phyloP scores from a whole-genome alignment of 2,888 invertebrate species.

The Schizaphis graminum region DNA sequence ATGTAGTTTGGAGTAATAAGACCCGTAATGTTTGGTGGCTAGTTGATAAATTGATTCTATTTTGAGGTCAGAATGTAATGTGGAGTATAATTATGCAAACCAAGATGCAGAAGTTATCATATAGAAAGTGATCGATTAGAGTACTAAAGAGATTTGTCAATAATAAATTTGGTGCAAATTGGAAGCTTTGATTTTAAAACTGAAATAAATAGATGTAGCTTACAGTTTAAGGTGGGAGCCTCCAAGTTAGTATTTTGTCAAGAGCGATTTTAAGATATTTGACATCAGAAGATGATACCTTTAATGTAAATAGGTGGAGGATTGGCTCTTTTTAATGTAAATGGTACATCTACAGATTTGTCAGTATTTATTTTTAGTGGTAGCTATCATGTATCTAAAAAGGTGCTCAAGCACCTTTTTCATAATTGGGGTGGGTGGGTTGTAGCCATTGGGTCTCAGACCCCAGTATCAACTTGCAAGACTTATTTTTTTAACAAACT shows the following conservation, averaged over 20 bases:
- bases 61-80: neutral
- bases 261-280: neutral
- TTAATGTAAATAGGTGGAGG: neutral
- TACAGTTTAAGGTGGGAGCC: neutral
- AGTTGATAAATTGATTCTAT: too few relatives aligned
- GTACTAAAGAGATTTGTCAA: neutral
- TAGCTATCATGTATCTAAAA: too few relatives aligned
- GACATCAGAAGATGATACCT: neutral
- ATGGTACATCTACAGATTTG: neutral
- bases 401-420: too few relatives aligned
- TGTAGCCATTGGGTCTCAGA: too few relatives aligned
- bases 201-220: conserved; percentile 59
- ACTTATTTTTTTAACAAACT: too few relatives aligned
- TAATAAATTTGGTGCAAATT: neutral
- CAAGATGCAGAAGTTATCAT: neutral
- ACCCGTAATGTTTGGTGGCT: neutral
- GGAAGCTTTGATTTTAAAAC: neutral
- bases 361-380: neutral
- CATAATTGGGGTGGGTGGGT: too few relatives aligned
- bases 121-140: neutral
- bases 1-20: neutral
- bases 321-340: neutral
- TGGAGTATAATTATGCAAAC: neutral
- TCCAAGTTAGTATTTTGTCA: neutral
- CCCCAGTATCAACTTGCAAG: too few relatives aligned